Evolutionary conservation across 2,113 vertebrate genomes (phyloP).

Genomic region (Craseonycteris thonglongyai): DNA sequence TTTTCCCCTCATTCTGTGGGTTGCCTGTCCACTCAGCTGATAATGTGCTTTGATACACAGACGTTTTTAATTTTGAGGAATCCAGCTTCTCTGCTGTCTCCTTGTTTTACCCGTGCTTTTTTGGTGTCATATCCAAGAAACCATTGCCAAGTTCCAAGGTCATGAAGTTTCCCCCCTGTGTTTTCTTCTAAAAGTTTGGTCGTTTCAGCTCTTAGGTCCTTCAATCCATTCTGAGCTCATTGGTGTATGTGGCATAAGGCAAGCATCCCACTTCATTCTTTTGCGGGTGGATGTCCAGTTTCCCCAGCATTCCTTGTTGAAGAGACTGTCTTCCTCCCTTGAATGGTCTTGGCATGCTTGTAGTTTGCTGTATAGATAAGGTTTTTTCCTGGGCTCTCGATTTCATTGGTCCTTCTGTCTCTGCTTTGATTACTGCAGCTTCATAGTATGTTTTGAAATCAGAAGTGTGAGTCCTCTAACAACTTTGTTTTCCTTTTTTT

Average conservation of each 20-base stretch:
- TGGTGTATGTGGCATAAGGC: not conserved
- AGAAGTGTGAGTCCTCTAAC: not conserved
- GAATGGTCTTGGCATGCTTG: not conserved
- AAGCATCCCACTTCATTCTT: not conserved
- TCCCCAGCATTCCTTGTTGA: not conserved
- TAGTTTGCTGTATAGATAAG: not conserved
- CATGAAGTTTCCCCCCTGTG: not conserved
- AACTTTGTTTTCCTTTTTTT: not conserved
- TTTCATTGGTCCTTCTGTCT: not conserved
- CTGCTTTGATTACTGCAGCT: not conserved
- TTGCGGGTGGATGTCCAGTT: not conserved
- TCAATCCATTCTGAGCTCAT: not conserved
- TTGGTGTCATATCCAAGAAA: not conserved
- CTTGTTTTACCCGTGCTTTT: not conserved
- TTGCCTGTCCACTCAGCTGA: not conserved
- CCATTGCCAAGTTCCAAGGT: not conserved
- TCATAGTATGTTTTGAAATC: not conserved
- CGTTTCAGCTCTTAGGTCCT: not conserved
- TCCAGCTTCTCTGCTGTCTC: not conserved
- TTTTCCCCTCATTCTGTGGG: not conserved
- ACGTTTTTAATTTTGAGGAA: not conserved
- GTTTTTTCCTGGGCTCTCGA: not conserved
- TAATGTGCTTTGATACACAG: not conserved
- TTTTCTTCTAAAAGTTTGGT: not conserved
- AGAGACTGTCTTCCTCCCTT: not conserved